These are phyloP conservation scores for Arizona elegans DNA, from an alignment of 2,113 vertebrate genomes.

Conservation along the genomic window DNA sequence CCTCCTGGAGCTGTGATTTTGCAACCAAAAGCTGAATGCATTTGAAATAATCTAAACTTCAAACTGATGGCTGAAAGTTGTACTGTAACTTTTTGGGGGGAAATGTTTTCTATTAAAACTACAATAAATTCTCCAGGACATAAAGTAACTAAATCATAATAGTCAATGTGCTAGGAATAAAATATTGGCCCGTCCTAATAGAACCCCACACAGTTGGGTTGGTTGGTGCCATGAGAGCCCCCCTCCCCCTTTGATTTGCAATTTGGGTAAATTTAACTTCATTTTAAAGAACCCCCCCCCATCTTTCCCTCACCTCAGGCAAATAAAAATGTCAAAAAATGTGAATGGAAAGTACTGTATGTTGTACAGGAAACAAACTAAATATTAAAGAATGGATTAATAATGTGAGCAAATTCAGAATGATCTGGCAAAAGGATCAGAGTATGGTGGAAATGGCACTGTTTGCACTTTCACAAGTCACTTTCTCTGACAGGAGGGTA, in stretches of 20 bases:
- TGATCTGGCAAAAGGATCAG: not conserved
- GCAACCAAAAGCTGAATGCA: not conserved
- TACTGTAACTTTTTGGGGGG: slow-evolving; percentile 39
- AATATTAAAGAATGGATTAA: not conserved
- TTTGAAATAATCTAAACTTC: not conserved
- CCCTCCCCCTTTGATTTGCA: not conserved
- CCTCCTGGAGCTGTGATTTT: not conserved
- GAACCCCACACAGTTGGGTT: not conserved
- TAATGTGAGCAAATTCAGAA: not conserved
- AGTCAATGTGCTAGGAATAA: slow-evolving; percentile 52
- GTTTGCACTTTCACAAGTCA: not conserved
- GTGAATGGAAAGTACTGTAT: not conserved
- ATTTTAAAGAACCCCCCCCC: not conserved
- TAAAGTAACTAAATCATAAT: slow-evolving; percentile 50
- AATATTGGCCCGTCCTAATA: slow-evolving; percentile 19
- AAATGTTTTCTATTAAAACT: slow-evolving; percentile 51
- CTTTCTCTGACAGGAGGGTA: not conserved
- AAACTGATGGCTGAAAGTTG: not conserved
- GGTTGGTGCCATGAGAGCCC: not conserved
- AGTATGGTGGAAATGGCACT: not conserved
- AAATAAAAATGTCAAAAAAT: not conserved
- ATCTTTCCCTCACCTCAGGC: not conserved
- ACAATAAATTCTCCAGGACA: slow-evolving; percentile 52
- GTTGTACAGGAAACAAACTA: not conserved
- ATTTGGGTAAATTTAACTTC: not conserved